Base-by-base conservation (phyloP, 2,888 invertebrate species). In the Endotricha flammealis region DNA sequence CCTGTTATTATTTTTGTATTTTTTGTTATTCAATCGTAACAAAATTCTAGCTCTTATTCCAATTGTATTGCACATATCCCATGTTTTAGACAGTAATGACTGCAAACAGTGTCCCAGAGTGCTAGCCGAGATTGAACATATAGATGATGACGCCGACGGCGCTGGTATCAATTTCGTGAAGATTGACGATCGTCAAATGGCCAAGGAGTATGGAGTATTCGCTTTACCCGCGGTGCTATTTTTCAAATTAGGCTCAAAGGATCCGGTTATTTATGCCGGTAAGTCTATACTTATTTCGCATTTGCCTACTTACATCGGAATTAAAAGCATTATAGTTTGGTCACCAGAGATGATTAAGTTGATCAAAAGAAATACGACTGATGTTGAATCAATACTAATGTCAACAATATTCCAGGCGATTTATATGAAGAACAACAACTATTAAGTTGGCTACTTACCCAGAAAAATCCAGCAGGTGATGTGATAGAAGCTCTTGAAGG, bases 51-150 rank as follows among this genome's bases (percentile, higher is more conserved):
- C 10, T 11, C 6, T 10, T 13, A 59, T 66, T 71, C 60, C 64
- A 68, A 69, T 66, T 70, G 64, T 75, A 75, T 80, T 80, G 70
- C 76, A 83, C 78, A 77, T 75, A 66, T 71, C 62, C 73, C 76
- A 79, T 88, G 79, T 90, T 91, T 81, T 88, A 96, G 96, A 96
- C 88, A 95, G 95, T 89, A 94, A 94, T 88, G 96, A 96, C 83
- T 96, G 96, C 88, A 96, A 96, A 80, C 96, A 96, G 78, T 97
- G 96, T 70, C 94, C 94, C 51, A 90, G 93, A 67, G 96, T 96
- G 13, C 87, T 96, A 52, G 89, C 91, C 22, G 96, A 96, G 74
- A 93, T 96, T 48, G 96, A 96, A 64, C 95, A 96, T 71, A 97
- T 97, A 53, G 97, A 97, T 60, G 97, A 97, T 63, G 97, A 97